Percentiles rank a stretch among this genome's conserved stretches.
phyloP scores from a whole-genome alignment of 2,113 vertebrate species.

The Mus musculus region DNA sequence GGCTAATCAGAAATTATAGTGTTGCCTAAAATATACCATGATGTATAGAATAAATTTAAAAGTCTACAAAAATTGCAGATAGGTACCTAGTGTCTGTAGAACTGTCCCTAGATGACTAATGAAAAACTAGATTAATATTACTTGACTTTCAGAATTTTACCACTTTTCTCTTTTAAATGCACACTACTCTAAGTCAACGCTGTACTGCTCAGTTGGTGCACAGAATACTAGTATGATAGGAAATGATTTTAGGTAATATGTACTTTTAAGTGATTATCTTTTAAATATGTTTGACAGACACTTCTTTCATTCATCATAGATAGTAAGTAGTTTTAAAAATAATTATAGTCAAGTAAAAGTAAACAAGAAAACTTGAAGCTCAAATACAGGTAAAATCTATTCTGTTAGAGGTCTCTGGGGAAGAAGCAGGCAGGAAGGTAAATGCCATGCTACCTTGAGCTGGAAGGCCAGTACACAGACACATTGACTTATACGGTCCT shows the following conservation, averaged over 20 bases:
- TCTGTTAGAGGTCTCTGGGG: neutral
- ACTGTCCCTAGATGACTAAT: neutral
- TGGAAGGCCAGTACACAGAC: neutral
- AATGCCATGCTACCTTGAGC: neutral
- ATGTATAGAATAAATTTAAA: neutral
- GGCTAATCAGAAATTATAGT: conserved; percentile 11
- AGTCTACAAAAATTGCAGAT: neutral
- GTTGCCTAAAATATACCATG: neutral
- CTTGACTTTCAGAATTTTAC: neutral
- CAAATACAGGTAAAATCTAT: neutral
- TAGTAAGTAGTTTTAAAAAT: neutral
- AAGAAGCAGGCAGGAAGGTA: neutral
- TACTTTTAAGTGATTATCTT: neutral
- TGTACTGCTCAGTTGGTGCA: neutral
- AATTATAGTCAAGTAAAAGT: neutral
- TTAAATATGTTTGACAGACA: neutral
- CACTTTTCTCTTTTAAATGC: neutral
- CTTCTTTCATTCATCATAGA: neutral
- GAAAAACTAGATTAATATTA: neutral
- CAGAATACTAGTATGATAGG: neutral
- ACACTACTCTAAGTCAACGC: neutral
- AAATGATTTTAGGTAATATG: neutral
- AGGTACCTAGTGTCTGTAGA: neutral
- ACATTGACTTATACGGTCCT: neutral
- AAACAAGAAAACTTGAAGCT: conserved; percentile 2